Evolutionary conservation across 2,888 invertebrate genomes (phyloP), one percentile per base, ranked within the genome.

Genomic region (Nasonovia ribisnigri): DNA sequence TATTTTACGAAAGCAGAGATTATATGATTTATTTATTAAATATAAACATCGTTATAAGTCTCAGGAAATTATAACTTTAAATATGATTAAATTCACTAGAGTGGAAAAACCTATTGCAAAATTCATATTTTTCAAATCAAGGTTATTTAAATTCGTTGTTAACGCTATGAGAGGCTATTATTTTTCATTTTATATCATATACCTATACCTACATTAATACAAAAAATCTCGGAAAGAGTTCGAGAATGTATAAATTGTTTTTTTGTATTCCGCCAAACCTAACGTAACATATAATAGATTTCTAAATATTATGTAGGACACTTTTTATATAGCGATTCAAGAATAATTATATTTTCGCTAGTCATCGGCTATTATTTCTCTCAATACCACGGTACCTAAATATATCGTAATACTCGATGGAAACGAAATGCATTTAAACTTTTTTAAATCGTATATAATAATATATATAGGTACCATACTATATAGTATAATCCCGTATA

Each of bases 21-120:
- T 90, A 93, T 90, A 48, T 84, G 90, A 93, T 93, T 93, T 93
- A 90, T 90, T 93, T 90, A 90, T 93, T 84, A 93, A 93, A 93
- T 86, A 90, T 51, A 84, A 89, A 90, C 93, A 93, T 90, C 29
- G 84, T 86, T 89, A 88, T 93, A 93, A 93, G 92, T 92, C 88
- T 77, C 88, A 54, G 88, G 77, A 92, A 92, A 92, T 92, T 88
- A 92, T 88, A 92, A 92, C 92, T 92, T 88, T 60, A 89, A 93
- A 93, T 67, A n/a, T 90, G 93, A 93, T 90, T 90, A 90, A 93
- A 90, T 90, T 86, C 42, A 67, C 26, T 51, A 67, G 60, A 51
- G 86, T 87, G 86, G 89, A 93, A 93, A 84, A 54, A 84, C 84
- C 77, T 93, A 93, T 89, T 84, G 89, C 93, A 26, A 93, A 84